A percentile compares a stretch with the other conserved stretches of the same genome.
Conservation (phyloP, 2,888 invertebrate species). For the Chaitophorus viminalis region DNA sequence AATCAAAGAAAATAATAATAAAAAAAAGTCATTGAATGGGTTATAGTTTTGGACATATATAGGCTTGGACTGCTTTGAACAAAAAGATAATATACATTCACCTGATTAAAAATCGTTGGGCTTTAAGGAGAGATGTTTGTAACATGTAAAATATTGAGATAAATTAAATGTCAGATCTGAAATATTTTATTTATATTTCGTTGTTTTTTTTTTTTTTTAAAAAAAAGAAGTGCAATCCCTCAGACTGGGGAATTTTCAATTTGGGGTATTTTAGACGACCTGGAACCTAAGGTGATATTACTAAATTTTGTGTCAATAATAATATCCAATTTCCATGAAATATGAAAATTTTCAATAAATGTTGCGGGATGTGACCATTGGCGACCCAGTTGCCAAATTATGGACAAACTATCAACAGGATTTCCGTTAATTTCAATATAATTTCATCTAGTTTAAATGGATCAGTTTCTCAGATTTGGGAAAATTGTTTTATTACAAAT, state of each 20-base stretch:
- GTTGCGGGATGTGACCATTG: neutral
- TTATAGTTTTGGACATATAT: no score
- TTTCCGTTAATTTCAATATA: neutral
- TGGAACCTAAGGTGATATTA: neutral
- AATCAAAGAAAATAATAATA: neutral
- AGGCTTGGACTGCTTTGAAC: neutral
- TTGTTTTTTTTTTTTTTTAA: neutral
- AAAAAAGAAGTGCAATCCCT: neutral
- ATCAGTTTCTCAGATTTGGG: neutral
- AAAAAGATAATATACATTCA: neutral
- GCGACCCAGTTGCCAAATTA: neutral
- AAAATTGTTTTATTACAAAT: conserved; percentile 24
- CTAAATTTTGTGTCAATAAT: conserved; percentile 14
- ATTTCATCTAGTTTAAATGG: conserved; percentile 19
- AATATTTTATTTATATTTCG: conserved; percentile 9
- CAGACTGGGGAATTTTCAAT: conserved; percentile 21
- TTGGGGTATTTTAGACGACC: neutral
- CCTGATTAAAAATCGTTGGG: conserved; percentile 6
- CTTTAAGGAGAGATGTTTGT: neutral
- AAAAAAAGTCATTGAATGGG: neutral
- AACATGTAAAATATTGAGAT: neutral
- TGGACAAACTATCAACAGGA: neutral
- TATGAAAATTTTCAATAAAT: conserved; percentile 39
- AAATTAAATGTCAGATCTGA: neutral
- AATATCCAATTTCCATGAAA: neutral